Percentiles rank a stretch among this genome's conserved stretches.
These are phyloP conservation scores for Drosophila mercatorum DNA, from an alignment of 2,888 invertebrate species.

Conservation along the genomic window DNA sequence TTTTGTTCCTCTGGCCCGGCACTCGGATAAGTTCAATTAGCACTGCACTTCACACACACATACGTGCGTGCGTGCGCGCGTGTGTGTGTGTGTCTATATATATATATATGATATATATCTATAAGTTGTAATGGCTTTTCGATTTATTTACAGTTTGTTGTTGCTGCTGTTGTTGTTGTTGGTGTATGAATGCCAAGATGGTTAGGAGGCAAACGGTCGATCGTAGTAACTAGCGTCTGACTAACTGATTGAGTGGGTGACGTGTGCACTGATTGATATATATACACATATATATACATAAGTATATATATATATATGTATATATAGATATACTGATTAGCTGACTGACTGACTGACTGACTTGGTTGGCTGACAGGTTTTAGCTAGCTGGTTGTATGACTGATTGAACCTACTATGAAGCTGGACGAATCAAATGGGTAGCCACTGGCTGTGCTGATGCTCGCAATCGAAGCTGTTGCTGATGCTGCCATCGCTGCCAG, in stretches of 20 bases:
- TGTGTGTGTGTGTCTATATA: no score
- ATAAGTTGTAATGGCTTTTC: constrained; percentile 27
- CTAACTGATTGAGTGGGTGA: constrained; percentile 11
- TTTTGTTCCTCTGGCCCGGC: constrained; percentile 24
- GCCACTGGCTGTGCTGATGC: constrained; percentile 78
- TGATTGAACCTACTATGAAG: constrained; percentile 75
- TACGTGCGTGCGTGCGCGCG: constrained; percentile 4
- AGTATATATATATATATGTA: no score
- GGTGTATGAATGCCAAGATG: constrained; percentile 22
- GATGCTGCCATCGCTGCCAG: constrained; percentile 77
- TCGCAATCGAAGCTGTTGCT: constrained; percentile 62
- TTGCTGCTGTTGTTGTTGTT: background rate
- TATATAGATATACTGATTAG: constrained; percentile 20
- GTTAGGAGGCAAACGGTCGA: constrained; percentile 19
- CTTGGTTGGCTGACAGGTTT: constrained; percentile 45
- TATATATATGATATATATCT: constrained; percentile 11
- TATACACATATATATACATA: background rate
- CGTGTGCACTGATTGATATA: constrained; percentile 12
- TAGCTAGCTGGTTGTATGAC: constrained; percentile 60
- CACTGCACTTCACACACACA: constrained; percentile 52
- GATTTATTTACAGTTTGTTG: constrained; percentile 49
- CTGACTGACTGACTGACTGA: constrained; percentile 34
- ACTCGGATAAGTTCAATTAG: constrained; percentile 27
- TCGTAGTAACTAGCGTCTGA: constrained; percentile 22
- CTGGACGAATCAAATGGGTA: constrained; percentile 84